phyloP scores from a whole-genome alignment of 2,113 vertebrate species.

The Hemiprocne comata region DNA sequence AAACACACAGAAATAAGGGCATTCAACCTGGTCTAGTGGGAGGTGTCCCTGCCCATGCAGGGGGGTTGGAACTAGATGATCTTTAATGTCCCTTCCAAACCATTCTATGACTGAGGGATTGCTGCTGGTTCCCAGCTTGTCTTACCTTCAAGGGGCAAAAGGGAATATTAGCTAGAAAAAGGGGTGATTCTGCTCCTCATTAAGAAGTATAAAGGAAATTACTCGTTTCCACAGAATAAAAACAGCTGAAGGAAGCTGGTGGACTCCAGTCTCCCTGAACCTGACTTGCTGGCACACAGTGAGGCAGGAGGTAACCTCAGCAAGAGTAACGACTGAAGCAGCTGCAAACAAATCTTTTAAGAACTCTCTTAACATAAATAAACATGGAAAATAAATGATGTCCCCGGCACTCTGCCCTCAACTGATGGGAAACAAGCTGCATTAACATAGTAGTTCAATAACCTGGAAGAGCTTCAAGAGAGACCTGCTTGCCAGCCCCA shows the following conservation, averaged over 20 bases:
- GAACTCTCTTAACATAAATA: conserved; percentile 45
- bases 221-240: background rate
- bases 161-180: background rate
- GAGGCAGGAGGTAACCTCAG: background rate
- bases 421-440: conserved; percentile 41
- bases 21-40: no score
- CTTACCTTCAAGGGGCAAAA: background rate
- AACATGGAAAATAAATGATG: conserved; percentile 40
- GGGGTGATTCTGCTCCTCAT: background rate
- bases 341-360: conserved; percentile 44
- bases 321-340: background rate
- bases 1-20: background rate
- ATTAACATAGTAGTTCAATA: conserved; percentile 36
- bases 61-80: no score
- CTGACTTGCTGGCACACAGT: background rate
- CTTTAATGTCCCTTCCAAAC: no score
- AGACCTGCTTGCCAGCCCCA: background rate
- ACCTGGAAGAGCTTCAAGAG: conserved; percentile 29
- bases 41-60: no score
- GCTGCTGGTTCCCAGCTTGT: background rate
- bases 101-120: background rate
- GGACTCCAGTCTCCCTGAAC: background rate
- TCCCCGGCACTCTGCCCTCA: conserved; percentile 23
- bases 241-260: background rate
- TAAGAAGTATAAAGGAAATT: background rate